Base-by-base conservation (phyloP, 2,797 vertebrate genomes). In the Ispidina lecontei region DNA sequence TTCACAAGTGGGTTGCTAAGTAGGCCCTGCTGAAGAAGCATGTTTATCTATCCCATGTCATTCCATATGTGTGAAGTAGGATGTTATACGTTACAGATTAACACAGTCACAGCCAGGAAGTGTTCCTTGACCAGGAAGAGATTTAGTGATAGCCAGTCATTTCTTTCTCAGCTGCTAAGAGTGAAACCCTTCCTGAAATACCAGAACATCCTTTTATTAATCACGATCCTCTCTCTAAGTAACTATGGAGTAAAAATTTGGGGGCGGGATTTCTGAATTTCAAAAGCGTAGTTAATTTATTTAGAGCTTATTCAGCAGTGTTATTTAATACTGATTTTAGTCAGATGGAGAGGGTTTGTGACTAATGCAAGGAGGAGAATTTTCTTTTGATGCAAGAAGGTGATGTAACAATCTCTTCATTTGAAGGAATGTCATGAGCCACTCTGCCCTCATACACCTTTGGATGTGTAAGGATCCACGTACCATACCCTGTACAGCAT, bases 91-190 rank as follows among this genome's bases (percentile, higher is more conserved):
- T 92, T 91, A 92, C 41, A 89, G 62, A 92, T 91, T 89, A 92
- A 91, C 4, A 4, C 2, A 1, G 28, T 90, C 33, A 55, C 73
- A 46, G 60, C 77, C 74, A 65, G 93, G 88, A 93, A 93, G 49
- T 46, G 35, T 93, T 91, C 46, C 77, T 87, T 58, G 68, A 87
- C 43, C 62, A 84, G 83, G 83, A 96, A 88, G 74, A 91, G 89
- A 90, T 95, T 70, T 89, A 78, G 62, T 4, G 73, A 87, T 91
- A 94, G 74, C 25, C 16, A 14, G 29, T 68, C 44, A 87, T 91
- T 93, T 85, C 74, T 84, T 92, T 80, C 78, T 84, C 86, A 80
- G 67, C 58, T 79, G 60, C 41, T 56, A 56, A 78, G 81, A 90
- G 78, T 72, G 82, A 87, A 95, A 82, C n/a, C 49, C 23, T 90